Evolutionary conservation across 1,140 invertebrate genomes (phyloP).

Genomic region (Polypedilum pembai): DNA sequence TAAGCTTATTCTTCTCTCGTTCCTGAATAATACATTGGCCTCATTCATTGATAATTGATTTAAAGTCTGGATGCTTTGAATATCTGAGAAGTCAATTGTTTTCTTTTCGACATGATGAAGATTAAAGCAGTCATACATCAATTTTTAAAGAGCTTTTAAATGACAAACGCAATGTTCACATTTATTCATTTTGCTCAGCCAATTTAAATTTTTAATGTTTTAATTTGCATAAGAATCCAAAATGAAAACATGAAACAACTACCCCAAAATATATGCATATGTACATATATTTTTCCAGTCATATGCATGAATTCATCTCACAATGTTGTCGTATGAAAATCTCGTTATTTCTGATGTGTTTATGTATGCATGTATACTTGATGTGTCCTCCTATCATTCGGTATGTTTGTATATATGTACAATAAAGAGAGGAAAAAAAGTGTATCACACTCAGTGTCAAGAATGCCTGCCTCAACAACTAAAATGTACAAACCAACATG

Average conservation of each 20-base stretch:
- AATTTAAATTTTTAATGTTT: constrained; percentile 10
- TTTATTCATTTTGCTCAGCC: neutral
- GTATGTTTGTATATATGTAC: no score
- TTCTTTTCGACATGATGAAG: neutral
- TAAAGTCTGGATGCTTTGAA: neutral
- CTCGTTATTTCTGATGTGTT: neutral
- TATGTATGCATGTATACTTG: no score
- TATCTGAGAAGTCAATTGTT: no score
- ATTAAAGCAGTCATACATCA: neutral
- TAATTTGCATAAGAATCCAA: constrained; percentile 3
- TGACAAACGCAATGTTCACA: neutral
- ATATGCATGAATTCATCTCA: neutral
- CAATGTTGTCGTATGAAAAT: neutral
- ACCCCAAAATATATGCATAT: no score
- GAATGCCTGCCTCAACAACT: no score
- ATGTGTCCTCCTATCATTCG: no score
- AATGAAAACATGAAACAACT: neutral
- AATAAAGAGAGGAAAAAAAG: no score
- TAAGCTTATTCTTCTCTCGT: neutral
- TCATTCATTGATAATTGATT: neutral
- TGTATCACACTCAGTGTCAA: no score
- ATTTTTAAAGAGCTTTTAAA: neutral
- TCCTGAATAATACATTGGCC: neutral
- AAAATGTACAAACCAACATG: neutral
- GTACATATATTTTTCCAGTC: neutral